A percentile compares a stretch with the other conserved stretches of the same genome.
Evolutionary conservation across 2,888 invertebrate species (phyloP).

Genomic region (Philhelius pedissequus): DNA sequence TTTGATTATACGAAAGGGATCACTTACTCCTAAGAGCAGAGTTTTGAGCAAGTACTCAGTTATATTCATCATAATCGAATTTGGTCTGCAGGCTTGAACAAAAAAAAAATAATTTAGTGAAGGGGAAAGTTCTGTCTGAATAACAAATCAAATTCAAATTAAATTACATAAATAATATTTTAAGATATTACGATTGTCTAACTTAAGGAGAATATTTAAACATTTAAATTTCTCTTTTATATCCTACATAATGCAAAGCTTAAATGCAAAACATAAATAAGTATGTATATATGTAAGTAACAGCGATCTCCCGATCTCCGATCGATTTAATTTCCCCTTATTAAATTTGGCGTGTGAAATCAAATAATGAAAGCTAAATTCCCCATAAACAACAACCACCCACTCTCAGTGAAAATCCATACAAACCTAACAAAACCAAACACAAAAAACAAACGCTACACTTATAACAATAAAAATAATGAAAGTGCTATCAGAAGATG

Average conservation of each 20-base stretch:
- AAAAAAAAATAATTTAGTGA: background rate
- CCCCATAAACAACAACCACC: background rate
- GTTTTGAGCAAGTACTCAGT: too few relatives aligned
- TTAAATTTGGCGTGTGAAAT: conserved; percentile 7
- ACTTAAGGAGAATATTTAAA: background rate
- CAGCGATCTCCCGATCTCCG: background rate
- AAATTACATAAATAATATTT: background rate
- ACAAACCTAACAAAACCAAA: background rate
- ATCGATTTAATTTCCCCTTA: conserved; percentile 4
- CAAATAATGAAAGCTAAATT: conserved; percentile 13
- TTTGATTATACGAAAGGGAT: too few relatives aligned
- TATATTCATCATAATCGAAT: background rate
- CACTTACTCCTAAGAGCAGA: too few relatives aligned
- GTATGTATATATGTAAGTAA: background rate
- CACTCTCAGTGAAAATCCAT: conserved; percentile 11
- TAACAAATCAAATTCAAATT: background rate
- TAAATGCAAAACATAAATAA: background rate
- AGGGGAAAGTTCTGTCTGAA: background rate
- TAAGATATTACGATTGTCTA: background rate
- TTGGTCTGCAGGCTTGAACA: background rate
- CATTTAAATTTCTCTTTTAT: background rate
- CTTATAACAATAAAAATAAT: conserved; percentile 25
- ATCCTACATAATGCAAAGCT: background rate
- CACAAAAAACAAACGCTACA: conserved; percentile 1
- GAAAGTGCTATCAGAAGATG: conserved; percentile 51